Percentiles rank a stretch among this genome's conserved stretches.
Evolutionary conservation across 2,113 vertebrate species (phyloP).

Genomic region (Merops nubicus): DNA sequence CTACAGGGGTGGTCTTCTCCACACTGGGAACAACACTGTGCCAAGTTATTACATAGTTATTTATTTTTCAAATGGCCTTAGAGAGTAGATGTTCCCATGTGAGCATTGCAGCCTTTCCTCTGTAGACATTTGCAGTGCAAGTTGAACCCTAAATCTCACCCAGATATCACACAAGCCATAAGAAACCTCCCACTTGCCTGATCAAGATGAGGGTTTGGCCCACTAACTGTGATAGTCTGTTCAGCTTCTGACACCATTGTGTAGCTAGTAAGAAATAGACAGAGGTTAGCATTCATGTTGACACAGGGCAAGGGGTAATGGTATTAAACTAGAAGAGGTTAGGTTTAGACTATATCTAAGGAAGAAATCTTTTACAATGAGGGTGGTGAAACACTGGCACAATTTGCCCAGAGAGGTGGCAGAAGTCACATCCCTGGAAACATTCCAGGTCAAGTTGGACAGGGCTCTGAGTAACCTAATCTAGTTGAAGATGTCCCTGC

Average conservation of each 20-base stretch:
- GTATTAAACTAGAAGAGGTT: not conserved
- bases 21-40: not conserved
- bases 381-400: not conserved
- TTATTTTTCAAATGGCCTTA: constrained; percentile 3
- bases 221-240: not conserved
- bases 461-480: not conserved
- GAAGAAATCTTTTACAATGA: not conserved
- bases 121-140: not conserved
- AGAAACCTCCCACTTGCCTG: not conserved
- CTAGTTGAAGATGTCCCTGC: not conserved
- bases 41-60: constrained; percentile 27
- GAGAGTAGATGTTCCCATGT: not conserved
- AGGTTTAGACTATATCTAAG: not conserved
- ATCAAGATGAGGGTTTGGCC: not conserved
- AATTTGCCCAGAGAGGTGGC: not conserved
- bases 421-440: not conserved
- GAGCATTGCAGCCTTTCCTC: not conserved
- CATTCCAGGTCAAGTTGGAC: not conserved
- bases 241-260: not conserved
- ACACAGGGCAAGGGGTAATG: not conserved
- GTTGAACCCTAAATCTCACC: not conserved
- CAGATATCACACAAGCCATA: not conserved
- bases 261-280: not conserved
- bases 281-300: not conserved
- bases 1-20: constrained; percentile 42